These are phyloP conservation scores for Lathronympha strigana DNA, from an alignment of 2,888 invertebrate species.

Conservation along the genomic window DNA sequence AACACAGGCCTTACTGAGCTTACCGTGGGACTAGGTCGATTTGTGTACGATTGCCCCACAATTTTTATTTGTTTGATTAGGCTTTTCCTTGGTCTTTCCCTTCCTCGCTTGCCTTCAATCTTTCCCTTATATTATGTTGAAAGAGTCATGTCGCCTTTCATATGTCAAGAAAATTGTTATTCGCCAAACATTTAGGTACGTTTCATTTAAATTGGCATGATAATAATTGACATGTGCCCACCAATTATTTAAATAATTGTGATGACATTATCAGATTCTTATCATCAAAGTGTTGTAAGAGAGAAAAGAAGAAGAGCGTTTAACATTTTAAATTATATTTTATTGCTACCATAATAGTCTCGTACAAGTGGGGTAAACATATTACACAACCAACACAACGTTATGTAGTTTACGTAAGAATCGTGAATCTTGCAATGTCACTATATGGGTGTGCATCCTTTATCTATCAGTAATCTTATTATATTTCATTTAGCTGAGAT, in stretches of 20 bases:
- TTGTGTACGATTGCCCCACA: too few species aligned
- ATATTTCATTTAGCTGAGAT: not conserved
- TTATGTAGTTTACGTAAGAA: constrained; percentile 21
- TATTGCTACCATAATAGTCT: constrained; percentile 32
- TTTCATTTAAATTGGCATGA: not conserved
- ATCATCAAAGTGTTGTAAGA: constrained; percentile 27
- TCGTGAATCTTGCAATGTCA: constrained; percentile 11
- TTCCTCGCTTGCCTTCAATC: too few species aligned
- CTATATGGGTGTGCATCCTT: not conserved
- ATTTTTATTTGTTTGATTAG: too few species aligned
- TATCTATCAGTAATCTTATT: not conserved
- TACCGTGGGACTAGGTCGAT: too few species aligned
- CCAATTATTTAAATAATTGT: constrained; percentile 19
- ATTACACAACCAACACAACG: constrained; percentile 16
- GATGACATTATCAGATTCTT: constrained; percentile 12
- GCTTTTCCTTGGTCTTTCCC: too few species aligned
- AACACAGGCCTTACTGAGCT: too few species aligned
- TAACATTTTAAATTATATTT: constrained; percentile 33
- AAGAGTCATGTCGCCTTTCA: not conserved
- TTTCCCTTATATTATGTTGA: too few species aligned
- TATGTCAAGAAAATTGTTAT: not conserved
- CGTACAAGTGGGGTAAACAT: constrained; percentile 14
- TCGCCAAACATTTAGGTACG: not conserved
- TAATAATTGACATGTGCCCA: constrained; percentile 22
- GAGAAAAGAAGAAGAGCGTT: constrained; percentile 18